phyloP scores from a whole-genome alignment of 2,113 vertebrate genomes.

The Nicator chloris region DNA sequence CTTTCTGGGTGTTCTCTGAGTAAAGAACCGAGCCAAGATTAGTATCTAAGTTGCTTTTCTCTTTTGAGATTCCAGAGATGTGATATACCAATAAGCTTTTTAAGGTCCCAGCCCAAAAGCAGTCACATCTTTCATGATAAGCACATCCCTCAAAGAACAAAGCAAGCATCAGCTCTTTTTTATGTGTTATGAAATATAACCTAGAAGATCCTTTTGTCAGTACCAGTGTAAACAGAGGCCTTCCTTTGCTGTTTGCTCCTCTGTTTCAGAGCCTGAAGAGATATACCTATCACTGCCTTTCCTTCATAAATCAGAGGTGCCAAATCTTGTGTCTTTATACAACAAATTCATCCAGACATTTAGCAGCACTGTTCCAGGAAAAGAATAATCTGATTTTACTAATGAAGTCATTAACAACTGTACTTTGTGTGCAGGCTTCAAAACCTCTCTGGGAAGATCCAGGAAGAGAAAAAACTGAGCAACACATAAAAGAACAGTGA shows the following conservation, averaged over 20 bases:
- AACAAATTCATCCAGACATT: neutral
- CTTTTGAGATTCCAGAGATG: neutral
- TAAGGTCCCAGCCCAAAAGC: neutral
- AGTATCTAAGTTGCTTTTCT: constrained; percentile 21
- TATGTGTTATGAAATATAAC: neutral
- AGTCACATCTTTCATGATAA: neutral
- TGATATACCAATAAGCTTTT: neutral
- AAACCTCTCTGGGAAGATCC: neutral
- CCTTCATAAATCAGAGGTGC: neutral
- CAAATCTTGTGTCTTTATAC: neutral
- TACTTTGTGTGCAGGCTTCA: neutral
- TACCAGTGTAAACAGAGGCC: neutral
- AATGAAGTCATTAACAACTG: neutral
- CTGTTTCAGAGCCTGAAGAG: neutral
- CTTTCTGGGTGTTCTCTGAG: neutral
- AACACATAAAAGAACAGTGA: neutral
- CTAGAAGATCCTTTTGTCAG: neutral
- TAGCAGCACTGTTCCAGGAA: neutral
- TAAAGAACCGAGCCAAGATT: neutral
- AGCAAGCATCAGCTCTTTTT: constrained; percentile 2
- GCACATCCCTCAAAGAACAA: neutral
- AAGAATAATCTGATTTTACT: neutral
- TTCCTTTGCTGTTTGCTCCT: neutral
- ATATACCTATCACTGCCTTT: neutral
- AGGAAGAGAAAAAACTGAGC: neutral